These are phyloP conservation scores for Aspidoscelis tigris DNA, from an alignment of 2,113 vertebrate species.

Conservation along the genomic window DNA sequence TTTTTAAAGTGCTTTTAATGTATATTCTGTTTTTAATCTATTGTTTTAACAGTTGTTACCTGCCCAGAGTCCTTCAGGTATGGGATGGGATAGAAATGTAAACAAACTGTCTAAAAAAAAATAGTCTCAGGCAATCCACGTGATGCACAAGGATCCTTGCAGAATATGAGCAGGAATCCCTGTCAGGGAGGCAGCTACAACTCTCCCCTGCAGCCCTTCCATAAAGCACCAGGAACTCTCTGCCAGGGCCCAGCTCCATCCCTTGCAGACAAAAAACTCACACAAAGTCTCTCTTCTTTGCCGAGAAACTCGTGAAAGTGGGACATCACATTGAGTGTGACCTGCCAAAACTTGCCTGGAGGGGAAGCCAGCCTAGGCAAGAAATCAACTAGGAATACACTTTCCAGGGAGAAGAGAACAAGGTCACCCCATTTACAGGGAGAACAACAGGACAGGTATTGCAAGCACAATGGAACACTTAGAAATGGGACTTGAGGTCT, in stretches of 20 bases:
- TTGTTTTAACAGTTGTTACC: no score
- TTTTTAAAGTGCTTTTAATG: no score
- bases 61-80: no score
- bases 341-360: conserved; percentile 73
- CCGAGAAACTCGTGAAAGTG: conserved; percentile 65
- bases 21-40: no score
- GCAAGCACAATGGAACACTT: conserved; percentile 22
- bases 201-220: background rate
- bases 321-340: conserved; percentile 69
- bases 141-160: background rate
- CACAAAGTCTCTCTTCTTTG: conserved; percentile 62
- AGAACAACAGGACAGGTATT: conserved; percentile 59
- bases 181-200: no score
- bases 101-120: no score
- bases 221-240: conserved; percentile 38
- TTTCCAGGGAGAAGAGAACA: conserved; percentile 75
- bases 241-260: conserved; percentile 47
- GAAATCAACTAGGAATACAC: conserved; percentile 72
- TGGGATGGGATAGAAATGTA: no score
- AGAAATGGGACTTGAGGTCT: background rate
- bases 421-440: conserved; percentile 70
- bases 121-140: background rate
- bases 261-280: conserved; percentile 55
- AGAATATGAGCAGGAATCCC: background rate
- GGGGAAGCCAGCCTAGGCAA: conserved; percentile 68